Evolutionary conservation across 2,113 vertebrate genomes (phyloP), one percentile per base, ranked within the genome.

Genomic region (Silurus asotus): DNA sequence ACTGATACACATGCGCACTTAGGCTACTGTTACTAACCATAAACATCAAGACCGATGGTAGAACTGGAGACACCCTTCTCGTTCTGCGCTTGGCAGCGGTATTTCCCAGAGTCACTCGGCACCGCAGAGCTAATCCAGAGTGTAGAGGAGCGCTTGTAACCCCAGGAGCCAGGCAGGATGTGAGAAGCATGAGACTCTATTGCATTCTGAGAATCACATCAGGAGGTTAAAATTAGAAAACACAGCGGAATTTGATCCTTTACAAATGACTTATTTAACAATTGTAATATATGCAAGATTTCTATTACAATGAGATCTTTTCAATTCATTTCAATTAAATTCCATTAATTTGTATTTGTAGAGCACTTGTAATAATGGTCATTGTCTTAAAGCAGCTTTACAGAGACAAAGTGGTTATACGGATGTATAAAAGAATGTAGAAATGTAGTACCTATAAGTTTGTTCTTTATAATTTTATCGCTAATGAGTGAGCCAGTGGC

Each of bases 51-150:
- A 88, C 95, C 94, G 89, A 97, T 89, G 1, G 93, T 92, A 84
- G 93, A 93, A 79, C 90, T 93, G 85, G 94, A 94, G 87, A 86
- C 88, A 83, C 97, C 98, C 3, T 94, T 96, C 92, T 96, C 87
- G 69, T 99, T 99, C 90, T 89, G 93, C 89, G 95, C 96, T 51
- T 94, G 92, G 93, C 98, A 99, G 49, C 89, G 93, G 92, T 97
- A 98, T 69, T 91, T 91, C 88, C 98, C 98, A 45, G 97, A 97
- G 92, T 98, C 96, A 84, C 93, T 96, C 75, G 94, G 95, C 91
- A 91, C 94, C 86, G 96, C 96, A 65, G 95, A 93, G 89, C 82
- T 83, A 92, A 98, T 96, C 62, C 88, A 92, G 88, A 99, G 89
- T 0, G 87, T 88, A 72, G 84, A 81, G 25, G 89, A 76, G 9